phyloP scores from a whole-genome alignment of 2,888 invertebrate species.

The Caenorhabditis doughertyi region DNA sequence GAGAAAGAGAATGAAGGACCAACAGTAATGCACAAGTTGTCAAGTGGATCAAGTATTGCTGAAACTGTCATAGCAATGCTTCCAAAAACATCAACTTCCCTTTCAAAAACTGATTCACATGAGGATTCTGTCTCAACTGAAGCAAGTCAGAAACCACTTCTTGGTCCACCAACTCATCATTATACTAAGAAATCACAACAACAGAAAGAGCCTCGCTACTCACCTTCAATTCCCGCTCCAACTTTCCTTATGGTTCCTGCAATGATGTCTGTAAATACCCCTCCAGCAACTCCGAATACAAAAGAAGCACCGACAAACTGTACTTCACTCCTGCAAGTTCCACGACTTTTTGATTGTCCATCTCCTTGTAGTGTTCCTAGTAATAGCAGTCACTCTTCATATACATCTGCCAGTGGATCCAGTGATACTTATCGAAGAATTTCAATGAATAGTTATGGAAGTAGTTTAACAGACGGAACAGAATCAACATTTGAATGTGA shows the following conservation, averaged over 20 bases:
- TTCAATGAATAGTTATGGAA: conserved; percentile 77
- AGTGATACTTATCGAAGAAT: conserved; percentile 71
- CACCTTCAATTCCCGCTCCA: conserved; percentile 71
- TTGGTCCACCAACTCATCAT: conserved; percentile 52
- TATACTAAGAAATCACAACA: conserved; percentile 58
- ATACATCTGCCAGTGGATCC: conserved; percentile 73
- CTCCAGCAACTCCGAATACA: conserved; percentile 69
- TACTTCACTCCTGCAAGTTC: conserved; percentile 68
- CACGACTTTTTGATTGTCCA: conserved; percentile 74
- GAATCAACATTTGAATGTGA: conserved; percentile 75
- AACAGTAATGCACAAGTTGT: conserved; percentile 60
- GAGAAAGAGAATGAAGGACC: conserved; percentile 52
- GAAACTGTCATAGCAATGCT: conserved; percentile 72
- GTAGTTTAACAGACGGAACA: conserved; percentile 74
- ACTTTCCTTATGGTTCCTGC: conserved; percentile 77
- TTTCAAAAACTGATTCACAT: conserved; percentile 70
- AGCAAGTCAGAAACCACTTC: conserved; percentile 68
- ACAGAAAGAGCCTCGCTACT: conserved; percentile 26
- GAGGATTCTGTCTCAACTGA: conserved; percentile 71
- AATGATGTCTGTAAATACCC: conserved; percentile 74
- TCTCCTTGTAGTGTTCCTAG: conserved; percentile 74
- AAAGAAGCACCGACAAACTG: conserved; percentile 50
- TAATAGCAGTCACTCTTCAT: conserved; percentile 75
- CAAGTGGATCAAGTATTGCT: conserved; percentile 69
- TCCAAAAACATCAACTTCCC: conserved; percentile 49